Evolutionary conservation across 2,113 vertebrate genomes (phyloP), one percentile per base, ranked within the genome.

Genomic region (Bettongia penicillata): DNA sequence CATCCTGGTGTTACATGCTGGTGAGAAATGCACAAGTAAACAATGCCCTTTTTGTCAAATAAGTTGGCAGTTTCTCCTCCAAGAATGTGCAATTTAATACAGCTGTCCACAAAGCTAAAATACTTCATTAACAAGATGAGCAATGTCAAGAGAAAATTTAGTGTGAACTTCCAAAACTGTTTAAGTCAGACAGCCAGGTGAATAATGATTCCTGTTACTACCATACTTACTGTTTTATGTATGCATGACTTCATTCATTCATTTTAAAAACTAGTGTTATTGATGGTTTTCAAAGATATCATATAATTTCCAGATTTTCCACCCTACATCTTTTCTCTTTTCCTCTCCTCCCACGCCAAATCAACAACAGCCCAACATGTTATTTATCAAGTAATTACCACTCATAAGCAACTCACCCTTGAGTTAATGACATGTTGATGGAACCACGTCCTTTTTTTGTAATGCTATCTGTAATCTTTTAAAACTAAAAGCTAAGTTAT

Each of bases 11-110:
- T 55, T 91, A 91, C 14, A 26, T 22, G 77, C 2, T 3, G 0
- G 48, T 91, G 89, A 92, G 68, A 93, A 95, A 95, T 90, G 31
- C 19, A 43, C 68, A 43, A 84, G 68, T 84, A 23, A 84, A 43
- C 5, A 3, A 19, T 43, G 7, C 23, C 37, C 19, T 43, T 43
- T 84, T 84, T 84, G 7, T 84, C 2, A 84, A 84, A 84, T 43
- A 8, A 14, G 2, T 84, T 84, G 16, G 19, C 68, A 84, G 68
- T 84, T 84, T 84, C 68, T 84, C n/a, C 43, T 37, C 8, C 92
- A 48, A 53, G 91, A n/a, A 92, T 93, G 93, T 92, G 7, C 4
- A 68, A 51, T 77, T n/a, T 16, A 94, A 89, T 89, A 55, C 7
- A 90, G 53, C 16, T 24, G 28, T 51, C 52, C 43, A 22, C 50